Evolutionary conservation across 2,888 invertebrate species (phyloP), one percentile per base, ranked within the genome.

Genomic region (Eupeodes latifasciatus): DNA sequence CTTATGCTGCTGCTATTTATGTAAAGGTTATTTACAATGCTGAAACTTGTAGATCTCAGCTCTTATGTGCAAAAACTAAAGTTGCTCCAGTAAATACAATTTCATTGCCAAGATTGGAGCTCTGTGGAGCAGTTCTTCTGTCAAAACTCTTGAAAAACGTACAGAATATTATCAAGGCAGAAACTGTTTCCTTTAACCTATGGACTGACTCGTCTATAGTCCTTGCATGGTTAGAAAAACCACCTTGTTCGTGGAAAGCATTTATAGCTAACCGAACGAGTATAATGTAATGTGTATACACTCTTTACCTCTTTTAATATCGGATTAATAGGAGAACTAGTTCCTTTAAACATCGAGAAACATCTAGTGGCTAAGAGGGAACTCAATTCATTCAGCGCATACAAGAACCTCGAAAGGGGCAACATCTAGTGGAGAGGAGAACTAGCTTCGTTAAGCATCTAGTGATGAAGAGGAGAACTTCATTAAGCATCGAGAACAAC

Each of bases 81-180:
- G 82, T 89, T 10, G 88, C 89, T 3, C 89, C 90, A 4, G 59
- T 89, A 4, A 44, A 85, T 2, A 59, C 87, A 40, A 19, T 89
- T 7, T 81, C 81, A 19, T 27, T 89, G 1, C 88, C 88, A 4
- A 69, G 84, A 44, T 34, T 89, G 19, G 89, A 89, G 19, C 81
- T 89, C 0, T 89, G 84, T 34, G 89, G 80, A 0, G 85, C 89
- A 1, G 72, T 89, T 12, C 53, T 90, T 7, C 51, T 90, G 69
- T 57, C 82, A 2, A 80, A 88, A 47, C 53, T 83, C 16, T n/a
- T 82, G 2, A 16, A 75, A 34, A 51, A 44, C 9, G 34, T 75
- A 1, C 5, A 40, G 4, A 3, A n/a, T n/a, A 66, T 61, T 4
- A 14, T 80, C 11, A 62, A n/a, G 5, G 4, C 47, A 5, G 16